A percentile compares a stretch with the other conserved stretches of the same genome.
phyloP scores from a whole-genome alignment of 2,797 vertebrate species.

The Orestias chungarensis region DNA sequence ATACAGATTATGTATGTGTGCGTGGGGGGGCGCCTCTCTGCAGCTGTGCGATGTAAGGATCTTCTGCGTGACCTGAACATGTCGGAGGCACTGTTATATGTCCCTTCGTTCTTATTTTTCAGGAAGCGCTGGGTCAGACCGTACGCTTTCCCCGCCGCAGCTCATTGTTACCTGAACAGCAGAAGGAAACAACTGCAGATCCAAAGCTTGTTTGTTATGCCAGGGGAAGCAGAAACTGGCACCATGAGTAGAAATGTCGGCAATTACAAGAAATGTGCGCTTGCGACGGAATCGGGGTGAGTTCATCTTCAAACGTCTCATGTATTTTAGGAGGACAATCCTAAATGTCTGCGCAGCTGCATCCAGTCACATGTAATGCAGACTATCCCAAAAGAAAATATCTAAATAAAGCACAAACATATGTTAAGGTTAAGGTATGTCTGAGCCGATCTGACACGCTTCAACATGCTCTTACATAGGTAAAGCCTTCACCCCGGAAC shows the following conservation, averaged over 20 bases:
- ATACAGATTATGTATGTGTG: background rate
- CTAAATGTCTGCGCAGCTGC: background rate
- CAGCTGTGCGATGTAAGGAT: slow-evolving; percentile 52
- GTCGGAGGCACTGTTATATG: slow-evolving; percentile 13
- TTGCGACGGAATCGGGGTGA: background rate
- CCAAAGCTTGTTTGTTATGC: slow-evolving; percentile 46
- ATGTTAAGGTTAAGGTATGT: background rate
- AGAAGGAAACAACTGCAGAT: slow-evolving; percentile 74
- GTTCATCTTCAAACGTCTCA: background rate
- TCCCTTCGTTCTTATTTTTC: slow-evolving; percentile 47
- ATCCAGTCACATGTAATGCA: background rate
- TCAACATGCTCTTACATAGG: too few species aligned
- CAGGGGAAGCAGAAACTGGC: slow-evolving; percentile 41
- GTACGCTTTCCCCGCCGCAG: slow-evolving; percentile 44
- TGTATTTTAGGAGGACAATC: background rate
- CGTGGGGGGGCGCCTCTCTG: slow-evolving; percentile 31
- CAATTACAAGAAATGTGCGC: background rate
- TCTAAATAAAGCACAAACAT: background rate
- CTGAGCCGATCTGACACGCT: background rate
- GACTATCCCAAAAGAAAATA: background rate
- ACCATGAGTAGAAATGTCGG: background rate
- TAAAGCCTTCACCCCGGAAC: too few species aligned
- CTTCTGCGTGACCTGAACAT: slow-evolving; percentile 48
- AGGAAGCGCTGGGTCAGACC: slow-evolving; percentile 53
- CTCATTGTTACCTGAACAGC: slow-evolving; percentile 74